Evolutionary conservation across 2,888 invertebrate species (phyloP).

Genomic region (Catonia carolina): DNA sequence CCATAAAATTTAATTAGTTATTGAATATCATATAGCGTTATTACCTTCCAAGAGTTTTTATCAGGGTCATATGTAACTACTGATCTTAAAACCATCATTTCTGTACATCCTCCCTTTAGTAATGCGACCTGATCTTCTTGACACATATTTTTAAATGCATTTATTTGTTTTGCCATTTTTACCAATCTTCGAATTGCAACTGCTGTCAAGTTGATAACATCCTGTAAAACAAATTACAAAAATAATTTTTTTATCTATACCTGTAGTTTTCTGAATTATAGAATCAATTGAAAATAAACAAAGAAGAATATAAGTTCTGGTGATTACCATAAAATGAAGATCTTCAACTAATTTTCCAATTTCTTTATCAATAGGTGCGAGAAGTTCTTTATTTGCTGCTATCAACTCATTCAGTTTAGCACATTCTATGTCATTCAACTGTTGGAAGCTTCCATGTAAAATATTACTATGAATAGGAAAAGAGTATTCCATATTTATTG

Average conservation of each 20-base stretch:
- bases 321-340: no score
- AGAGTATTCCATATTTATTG: neutral
- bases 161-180: constrained; percentile 52
- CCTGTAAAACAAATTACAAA: constrained; percentile 39
- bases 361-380: constrained; percentile 75
- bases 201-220: constrained; percentile 84
- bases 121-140: constrained; percentile 88
- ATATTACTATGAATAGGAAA: neutral
- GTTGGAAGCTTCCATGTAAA: constrained; percentile 35
- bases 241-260: no score
- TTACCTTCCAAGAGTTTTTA: constrained; percentile 83
- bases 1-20: no score
- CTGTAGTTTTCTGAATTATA: no score
- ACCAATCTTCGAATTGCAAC: constrained; percentile 79
- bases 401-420: constrained; percentile 78
- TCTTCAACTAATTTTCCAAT: no score
- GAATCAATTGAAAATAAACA: no score
- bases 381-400: constrained; percentile 75
- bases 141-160: constrained; percentile 85
- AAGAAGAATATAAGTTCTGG: no score
- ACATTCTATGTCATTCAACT: constrained; percentile 72
- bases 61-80: constrained; percentile 87
- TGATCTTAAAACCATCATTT: constrained; percentile 91
- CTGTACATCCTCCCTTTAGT: constrained; percentile 89
- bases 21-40: no score